Percentiles rank a stretch among this genome's conserved stretches.
These are phyloP conservation scores for Ctenopoma multispine DNA, from an alignment of 2,797 vertebrate species.

Conservation along the genomic window DNA sequence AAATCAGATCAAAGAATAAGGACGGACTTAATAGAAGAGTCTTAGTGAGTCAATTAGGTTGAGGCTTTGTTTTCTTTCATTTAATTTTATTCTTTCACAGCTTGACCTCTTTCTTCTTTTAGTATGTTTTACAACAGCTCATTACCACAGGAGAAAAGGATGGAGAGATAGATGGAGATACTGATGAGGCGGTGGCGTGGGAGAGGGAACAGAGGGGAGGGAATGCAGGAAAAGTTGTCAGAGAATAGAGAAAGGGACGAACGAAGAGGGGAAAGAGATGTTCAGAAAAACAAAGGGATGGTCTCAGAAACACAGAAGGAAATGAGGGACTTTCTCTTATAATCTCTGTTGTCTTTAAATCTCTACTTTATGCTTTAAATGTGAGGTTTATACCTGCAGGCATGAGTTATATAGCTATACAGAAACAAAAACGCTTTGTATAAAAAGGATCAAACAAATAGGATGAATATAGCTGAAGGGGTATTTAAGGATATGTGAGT, in stretches of 20 bases:
- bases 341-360: slow-evolving; percentile 60
- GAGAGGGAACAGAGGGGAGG: slow-evolving; percentile 13
- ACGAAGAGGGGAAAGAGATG: neutral
- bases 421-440: slow-evolving; percentile 74
- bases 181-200: slow-evolving; percentile 14
- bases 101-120: slow-evolving; percentile 87
- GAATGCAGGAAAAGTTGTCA: slow-evolving; percentile 21
- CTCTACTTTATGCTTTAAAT: slow-evolving; percentile 71
- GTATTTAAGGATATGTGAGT: slow-evolving; percentile 14
- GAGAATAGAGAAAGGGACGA: slow-evolving; percentile 5
- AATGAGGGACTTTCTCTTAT: slow-evolving; percentile 42
- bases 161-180: slow-evolving; percentile 43
- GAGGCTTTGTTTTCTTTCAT: slow-evolving; percentile 64
- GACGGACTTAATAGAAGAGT: slow-evolving; percentile 46
- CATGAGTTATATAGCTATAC: slow-evolving; percentile 65
- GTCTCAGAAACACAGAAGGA: slow-evolving; percentile 29
- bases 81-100: slow-evolving; percentile 90
- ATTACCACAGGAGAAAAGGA: slow-evolving; percentile 72
- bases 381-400: slow-evolving; percentile 65
- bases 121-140: slow-evolving; percentile 84
- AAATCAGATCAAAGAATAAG: slow-evolving; percentile 40
- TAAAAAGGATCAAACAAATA: slow-evolving; percentile 79
- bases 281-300: neutral
- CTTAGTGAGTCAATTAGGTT: slow-evolving; percentile 40
- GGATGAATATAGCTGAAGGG: slow-evolving; percentile 65